Percentiles rank a stretch among this genome's conserved stretches.
Conservation (phyloP, 2,888 invertebrate genomes). For the Metalampra italica region DNA sequence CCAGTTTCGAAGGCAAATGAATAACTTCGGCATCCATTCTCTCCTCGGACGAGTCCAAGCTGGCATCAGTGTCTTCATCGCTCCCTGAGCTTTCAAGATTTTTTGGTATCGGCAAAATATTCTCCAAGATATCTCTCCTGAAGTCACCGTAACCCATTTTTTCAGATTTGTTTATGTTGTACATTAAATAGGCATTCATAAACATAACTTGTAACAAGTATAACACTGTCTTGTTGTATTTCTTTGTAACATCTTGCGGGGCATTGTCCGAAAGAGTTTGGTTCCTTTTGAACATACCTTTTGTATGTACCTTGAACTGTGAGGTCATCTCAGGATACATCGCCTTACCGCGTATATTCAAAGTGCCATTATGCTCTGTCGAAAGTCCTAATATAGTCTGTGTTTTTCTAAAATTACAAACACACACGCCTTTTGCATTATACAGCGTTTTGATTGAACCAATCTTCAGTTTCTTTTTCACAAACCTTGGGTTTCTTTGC, state of each 20-base stretch:
- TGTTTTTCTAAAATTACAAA: background rate
- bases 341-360: background rate
- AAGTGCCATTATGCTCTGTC: background rate
- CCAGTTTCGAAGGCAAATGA: background rate
- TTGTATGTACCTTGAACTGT: background rate
- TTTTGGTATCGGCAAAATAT: background rate
- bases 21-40: background rate
- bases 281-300: conserved; percentile 1
- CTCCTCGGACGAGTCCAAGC: background rate
- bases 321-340: background rate
- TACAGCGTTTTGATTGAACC: background rate
- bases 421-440: conserved; percentile 2
- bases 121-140: background rate
- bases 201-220: conserved; percentile 5
- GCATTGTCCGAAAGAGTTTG: background rate
- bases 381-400: background rate
- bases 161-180: background rate
- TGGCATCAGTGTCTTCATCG: conserved; percentile 1
- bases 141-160: background rate
- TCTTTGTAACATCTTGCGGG: background rate
- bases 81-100: background rate
- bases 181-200: conserved; percentile 1
- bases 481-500: background rate
- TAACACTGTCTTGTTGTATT: background rate
- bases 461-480: background rate